These are phyloP conservation scores for Danaus plexippus DNA, from an alignment of 1,140 invertebrate genomes.

Conservation along the genomic window DNA sequence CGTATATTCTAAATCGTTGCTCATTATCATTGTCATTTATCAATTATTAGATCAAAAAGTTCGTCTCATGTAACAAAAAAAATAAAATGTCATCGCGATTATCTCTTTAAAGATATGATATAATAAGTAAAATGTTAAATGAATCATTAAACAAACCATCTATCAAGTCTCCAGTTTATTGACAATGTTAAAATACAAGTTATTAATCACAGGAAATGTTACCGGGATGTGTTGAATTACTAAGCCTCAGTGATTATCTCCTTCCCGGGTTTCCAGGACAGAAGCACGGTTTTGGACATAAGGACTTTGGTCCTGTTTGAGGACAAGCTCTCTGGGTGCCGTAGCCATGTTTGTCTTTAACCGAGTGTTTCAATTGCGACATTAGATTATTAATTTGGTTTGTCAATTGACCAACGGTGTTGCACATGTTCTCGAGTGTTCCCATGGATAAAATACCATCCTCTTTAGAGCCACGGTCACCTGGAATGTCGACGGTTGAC, in stretches of 20 bases:
- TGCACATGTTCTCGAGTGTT: slow-evolving; percentile 44
- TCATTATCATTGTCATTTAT: no score
- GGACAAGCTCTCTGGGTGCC: slow-evolving; percentile 7
- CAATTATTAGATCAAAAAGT: no score
- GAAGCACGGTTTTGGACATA: slow-evolving; percentile 38
- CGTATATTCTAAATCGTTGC: no score
- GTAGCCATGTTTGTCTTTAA: slow-evolving; percentile 11
- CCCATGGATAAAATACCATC: slow-evolving; percentile 22
- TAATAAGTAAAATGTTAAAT: no score
- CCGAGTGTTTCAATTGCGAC: slow-evolving; percentile 34
- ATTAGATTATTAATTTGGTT: slow-evolving; percentile 44
- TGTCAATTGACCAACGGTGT: slow-evolving; percentile 42
- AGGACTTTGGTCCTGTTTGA: slow-evolving; percentile 21
- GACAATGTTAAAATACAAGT: no score
- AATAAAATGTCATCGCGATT: no score
- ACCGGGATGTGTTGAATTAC: no score
- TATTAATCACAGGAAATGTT: no score
- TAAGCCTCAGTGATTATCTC: slow-evolving; percentile 11
- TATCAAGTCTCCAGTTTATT: no score
- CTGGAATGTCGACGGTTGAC: slow-evolving; percentile 19
- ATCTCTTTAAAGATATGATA: no score
- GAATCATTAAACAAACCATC: no score
- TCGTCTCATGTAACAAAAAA: no score
- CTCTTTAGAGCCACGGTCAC: slow-evolving; percentile 18
- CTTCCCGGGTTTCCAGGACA: slow-evolving; percentile 42